Conservation (phyloP, 2,797 vertebrate species). For the Sebastiscus albofasciatus region DNA sequence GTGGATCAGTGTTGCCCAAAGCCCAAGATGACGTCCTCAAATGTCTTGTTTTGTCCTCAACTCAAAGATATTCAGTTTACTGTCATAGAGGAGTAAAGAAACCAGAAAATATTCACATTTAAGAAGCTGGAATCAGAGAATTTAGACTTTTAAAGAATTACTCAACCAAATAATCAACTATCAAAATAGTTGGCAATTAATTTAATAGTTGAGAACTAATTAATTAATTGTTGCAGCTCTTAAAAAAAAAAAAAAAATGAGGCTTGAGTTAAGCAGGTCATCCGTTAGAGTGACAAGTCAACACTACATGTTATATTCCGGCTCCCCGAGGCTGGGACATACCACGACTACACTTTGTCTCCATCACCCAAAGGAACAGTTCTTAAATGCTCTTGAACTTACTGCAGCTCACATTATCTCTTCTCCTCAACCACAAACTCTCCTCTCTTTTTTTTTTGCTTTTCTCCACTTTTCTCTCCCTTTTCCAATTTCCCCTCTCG, state of each 20-base stretch:
- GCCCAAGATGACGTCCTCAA: too few species aligned
- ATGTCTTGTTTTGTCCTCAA: too few species aligned
- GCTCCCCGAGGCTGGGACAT: neutral
- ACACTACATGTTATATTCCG: neutral
- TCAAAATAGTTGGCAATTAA: too few species aligned
- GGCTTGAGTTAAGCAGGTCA: neutral
- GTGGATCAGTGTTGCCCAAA: too few species aligned
- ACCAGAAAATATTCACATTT: too few species aligned
- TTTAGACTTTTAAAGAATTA: too few species aligned
- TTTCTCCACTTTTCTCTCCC: conserved; percentile 42
- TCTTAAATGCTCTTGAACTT: conserved; percentile 43
- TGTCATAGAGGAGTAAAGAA: too few species aligned
- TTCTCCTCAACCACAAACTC: conserved; percentile 32
- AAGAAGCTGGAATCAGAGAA: too few species aligned
- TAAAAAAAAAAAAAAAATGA: neutral
- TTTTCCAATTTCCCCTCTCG: conserved; percentile 53
- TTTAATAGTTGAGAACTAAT: too few species aligned
- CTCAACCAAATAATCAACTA: too few species aligned
- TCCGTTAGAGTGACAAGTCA: neutral
- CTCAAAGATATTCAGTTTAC: too few species aligned
- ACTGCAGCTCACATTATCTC: conserved; percentile 46
- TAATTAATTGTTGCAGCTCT: too few species aligned
- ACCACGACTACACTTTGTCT: conserved; percentile 31
- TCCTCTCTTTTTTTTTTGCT: conserved; percentile 6
- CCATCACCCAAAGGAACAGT: conserved; percentile 30